A percentile compares a stretch with the other conserved stretches of the same genome.
Conservation (phyloP, 2,797 vertebrate species). For the Phoebastria nigripes region DNA sequence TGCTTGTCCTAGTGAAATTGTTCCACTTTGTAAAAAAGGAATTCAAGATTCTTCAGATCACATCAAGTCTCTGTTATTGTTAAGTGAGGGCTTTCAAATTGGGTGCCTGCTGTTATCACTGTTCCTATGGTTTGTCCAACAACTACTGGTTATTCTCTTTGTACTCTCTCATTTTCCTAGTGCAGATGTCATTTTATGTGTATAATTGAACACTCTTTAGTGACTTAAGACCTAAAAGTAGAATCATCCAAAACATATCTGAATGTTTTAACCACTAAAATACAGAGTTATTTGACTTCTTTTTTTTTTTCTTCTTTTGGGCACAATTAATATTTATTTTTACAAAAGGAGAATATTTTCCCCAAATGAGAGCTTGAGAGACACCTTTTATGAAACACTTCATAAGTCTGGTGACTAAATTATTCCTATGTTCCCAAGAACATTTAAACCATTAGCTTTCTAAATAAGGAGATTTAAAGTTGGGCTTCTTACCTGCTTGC, state of each 20-base stretch:
- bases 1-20: background rate
- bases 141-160: background rate
- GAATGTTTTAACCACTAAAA: background rate
- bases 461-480: background rate
- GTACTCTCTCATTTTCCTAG: background rate
- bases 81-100: background rate
- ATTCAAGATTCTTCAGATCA: background rate
- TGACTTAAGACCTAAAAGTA: background rate
- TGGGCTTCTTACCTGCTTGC: background rate
- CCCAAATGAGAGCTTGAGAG: background rate
- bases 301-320: background rate
- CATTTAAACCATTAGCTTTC: background rate
- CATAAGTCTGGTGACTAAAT: background rate
- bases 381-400: background rate
- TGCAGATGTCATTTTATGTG: background rate
- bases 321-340: background rate
- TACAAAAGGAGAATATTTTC: background rate
- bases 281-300: background rate
- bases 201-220: background rate
- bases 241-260: background rate
- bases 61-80: background rate
- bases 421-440: background rate
- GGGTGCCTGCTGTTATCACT: background rate
- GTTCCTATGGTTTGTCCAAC: background rate
- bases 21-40: background rate